Conservation (phyloP, 2,888 invertebrate genomes). For the Eurois occulta region DNA sequence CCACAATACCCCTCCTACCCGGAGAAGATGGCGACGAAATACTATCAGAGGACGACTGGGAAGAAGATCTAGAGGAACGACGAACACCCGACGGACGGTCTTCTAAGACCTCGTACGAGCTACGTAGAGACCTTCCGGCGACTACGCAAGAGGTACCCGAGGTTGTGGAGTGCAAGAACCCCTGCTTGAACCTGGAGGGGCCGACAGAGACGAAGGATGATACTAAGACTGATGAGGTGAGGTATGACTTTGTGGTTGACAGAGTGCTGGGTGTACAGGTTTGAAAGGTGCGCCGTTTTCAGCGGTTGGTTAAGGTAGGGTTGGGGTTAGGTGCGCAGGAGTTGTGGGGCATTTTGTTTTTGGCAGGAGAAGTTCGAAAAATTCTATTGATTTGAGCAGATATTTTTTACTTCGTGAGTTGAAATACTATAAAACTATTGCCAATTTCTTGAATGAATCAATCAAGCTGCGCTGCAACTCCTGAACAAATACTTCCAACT, state of each 20-base stretch:
- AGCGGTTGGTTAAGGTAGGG: conserved; percentile 29
- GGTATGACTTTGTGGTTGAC: conserved; percentile 96
- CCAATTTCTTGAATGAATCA: background rate
- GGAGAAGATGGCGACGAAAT: conserved; percentile 90
- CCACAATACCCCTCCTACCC: conserved; percentile 94
- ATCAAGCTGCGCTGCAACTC: conserved; percentile 7
- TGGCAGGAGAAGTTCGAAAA: background rate
- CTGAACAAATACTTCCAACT: conserved; percentile 29
- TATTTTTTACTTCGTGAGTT: background rate
- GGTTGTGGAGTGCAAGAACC: conserved; percentile 85
- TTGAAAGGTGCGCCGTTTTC: conserved; percentile 80
- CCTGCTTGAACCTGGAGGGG: conserved; percentile 74
- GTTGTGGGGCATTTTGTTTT: conserved; percentile 8
- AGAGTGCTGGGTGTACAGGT: conserved; percentile 96
- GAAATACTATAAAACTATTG: background rate
- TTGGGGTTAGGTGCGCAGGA: conserved; percentile 34
- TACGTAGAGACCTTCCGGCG: conserved; percentile 71
- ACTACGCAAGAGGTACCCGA: conserved; percentile 45
- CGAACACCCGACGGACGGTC: conserved; percentile 87
- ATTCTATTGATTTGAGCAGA: conserved; percentile 6
- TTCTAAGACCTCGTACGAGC: conserved; percentile 86
- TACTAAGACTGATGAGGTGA: conserved; percentile 89
- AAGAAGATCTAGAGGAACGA: conserved; percentile 84
- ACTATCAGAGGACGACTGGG: conserved; percentile 88
- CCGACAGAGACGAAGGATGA: conserved; percentile 75